These are phyloP conservation scores for Enoplosus armatus DNA, from an alignment of 2,797 vertebrate species.

Conservation along the genomic window DNA sequence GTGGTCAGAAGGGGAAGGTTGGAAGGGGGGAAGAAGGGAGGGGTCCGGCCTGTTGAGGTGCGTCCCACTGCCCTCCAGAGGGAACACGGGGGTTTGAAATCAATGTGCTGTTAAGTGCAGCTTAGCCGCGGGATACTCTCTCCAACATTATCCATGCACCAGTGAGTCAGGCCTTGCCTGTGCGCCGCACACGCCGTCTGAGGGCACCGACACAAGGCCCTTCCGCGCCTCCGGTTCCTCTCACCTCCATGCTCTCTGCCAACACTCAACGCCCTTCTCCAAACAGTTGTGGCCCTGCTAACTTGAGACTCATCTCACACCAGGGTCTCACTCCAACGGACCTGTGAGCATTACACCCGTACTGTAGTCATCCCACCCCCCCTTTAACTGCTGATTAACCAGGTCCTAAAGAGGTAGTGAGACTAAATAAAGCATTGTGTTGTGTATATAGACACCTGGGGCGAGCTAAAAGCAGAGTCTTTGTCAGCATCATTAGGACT, in stretches of 20 bases:
- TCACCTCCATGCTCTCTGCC: conserved; percentile 73
- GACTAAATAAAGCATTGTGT: conserved; percentile 52
- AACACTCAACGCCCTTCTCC: conserved; percentile 72
- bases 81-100: conserved; percentile 84
- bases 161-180: conserved; percentile 64
- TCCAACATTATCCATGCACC: conserved; percentile 81
- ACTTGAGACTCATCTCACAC: conserved; percentile 78
- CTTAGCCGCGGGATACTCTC: conserved; percentile 81
- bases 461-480: conserved; percentile 35
- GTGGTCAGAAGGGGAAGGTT: conserved; percentile 53
- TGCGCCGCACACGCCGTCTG: conserved; percentile 53
- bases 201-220: conserved; percentile 62
- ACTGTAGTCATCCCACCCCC: conserved; percentile 21
- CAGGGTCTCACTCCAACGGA: conserved; percentile 71
- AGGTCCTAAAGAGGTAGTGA: conserved; percentile 43
- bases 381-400: conserved; percentile 40
- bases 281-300: conserved; percentile 74
- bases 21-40: conserved; percentile 38
- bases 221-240: conserved; percentile 60
- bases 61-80: conserved; percentile 77
- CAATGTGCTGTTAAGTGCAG: conserved; percentile 90
- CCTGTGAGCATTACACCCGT: conserved; percentile 67
- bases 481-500: conserved; percentile 46
- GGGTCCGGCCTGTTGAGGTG: conserved; percentile 63
- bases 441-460: conserved; percentile 49